These are phyloP conservation scores for Dolichoris vasculosae DNA, from an alignment of 1,140 invertebrate species.

Conservation along the genomic window DNA sequence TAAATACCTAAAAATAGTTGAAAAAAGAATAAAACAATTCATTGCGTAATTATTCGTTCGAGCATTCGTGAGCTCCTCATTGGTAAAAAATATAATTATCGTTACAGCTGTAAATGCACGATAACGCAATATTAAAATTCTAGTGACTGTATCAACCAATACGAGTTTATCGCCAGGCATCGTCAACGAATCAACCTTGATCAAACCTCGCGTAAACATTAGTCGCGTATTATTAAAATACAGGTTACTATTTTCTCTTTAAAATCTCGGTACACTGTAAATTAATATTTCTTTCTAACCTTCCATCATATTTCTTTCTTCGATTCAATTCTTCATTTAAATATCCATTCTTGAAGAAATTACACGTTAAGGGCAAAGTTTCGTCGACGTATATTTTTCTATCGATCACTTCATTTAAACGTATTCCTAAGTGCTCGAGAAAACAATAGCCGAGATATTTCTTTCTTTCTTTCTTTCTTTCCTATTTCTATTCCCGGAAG, in stretches of 20 bases:
- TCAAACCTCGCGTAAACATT: not conserved
- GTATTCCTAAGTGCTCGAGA: not conserved
- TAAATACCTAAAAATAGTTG: not conserved
- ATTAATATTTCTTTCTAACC: slow-evolving; percentile 5
- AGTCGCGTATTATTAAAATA: not conserved
- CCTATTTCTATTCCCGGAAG: no score
- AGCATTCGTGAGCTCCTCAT: slow-evolving; percentile 38
- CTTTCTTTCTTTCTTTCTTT: not conserved
- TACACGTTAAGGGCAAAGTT: slow-evolving; percentile 1
- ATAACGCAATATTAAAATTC: slow-evolving; percentile 38
- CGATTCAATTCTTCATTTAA: not conserved
- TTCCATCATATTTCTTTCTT: slow-evolving; percentile 27
- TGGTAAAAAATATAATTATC: slow-evolving; percentile 52
- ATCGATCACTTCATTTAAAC: not conserved
- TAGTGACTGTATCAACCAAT: not conserved
- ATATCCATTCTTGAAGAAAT: not conserved
- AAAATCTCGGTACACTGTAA: not conserved
- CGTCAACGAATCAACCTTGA: slow-evolving; percentile 15
- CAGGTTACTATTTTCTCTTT: not conserved
- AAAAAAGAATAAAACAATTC: not conserved
- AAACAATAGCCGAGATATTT: not conserved
- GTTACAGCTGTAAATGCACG: slow-evolving; percentile 37
- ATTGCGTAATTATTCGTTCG: not conserved
- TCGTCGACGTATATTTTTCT: not conserved
- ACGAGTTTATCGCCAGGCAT: slow-evolving; percentile 10